These are phyloP conservation scores for Rhagoletis zephyria DNA, from an alignment of 1,140 invertebrate genomes.

Conservation along the genomic window DNA sequence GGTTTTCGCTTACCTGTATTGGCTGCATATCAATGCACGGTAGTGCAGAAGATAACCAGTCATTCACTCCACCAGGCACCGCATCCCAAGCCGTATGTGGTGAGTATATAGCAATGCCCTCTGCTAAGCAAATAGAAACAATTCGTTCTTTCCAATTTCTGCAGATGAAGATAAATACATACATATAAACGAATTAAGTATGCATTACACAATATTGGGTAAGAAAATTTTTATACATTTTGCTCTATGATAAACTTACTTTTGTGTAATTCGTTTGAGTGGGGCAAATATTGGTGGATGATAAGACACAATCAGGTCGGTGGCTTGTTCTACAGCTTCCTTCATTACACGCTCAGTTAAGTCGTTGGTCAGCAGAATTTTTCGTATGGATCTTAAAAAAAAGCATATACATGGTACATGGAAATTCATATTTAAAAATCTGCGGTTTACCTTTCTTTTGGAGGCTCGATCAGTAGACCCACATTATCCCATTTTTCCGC, in stretches of 20 bases:
- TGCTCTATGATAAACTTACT: conserved; percentile 73
- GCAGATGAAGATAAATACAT: conserved; percentile 57
- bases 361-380: conserved; percentile 94
- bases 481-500: conserved; percentile 97
- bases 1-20: conserved; percentile 66
- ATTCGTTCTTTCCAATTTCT: conserved; percentile 85
- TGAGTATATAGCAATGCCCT: conserved; percentile 91
- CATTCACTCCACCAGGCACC: conserved; percentile 88
- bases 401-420: conserved; percentile 22
- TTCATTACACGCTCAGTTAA: conserved; percentile 90
- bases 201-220: conserved; percentile 3
- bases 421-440: neutral
- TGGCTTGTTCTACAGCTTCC: conserved; percentile 83
- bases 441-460: conserved; percentile 73
- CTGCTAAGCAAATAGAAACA: conserved; percentile 85
- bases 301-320: conserved; percentile 91
- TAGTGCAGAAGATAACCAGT: conserved; percentile 89
- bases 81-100: conserved; percentile 94
- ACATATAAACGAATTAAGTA: neutral
- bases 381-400: conserved; percentile 75
- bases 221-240: neutral
- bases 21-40: conserved; percentile 73
- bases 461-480: conserved; percentile 89
- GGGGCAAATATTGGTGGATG: conserved; percentile 94
- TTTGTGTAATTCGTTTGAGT: conserved; percentile 88